Percentiles rank a stretch among this genome's conserved stretches.
phyloP scores from a whole-genome alignment of 2,113 vertebrate genomes.

The Delphinapterus leucas region DNA sequence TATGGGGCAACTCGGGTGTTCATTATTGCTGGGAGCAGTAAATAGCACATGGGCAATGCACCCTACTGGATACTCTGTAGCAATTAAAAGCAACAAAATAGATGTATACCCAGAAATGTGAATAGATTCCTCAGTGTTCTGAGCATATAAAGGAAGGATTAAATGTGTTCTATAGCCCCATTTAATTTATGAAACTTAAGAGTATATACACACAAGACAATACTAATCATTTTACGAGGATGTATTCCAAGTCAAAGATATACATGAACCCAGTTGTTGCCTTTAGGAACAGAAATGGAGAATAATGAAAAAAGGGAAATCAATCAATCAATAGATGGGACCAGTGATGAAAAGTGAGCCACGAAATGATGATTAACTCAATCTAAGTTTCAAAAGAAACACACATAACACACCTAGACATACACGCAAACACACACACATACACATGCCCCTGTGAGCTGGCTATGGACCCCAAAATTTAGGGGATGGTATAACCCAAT shows the following conservation, averaged over 20 bases:
- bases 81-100: not conserved
- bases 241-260: not conserved
- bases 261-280: not conserved
- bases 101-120: not conserved
- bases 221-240: not conserved
- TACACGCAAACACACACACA: not conserved
- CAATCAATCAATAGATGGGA: not conserved
- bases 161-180: not conserved
- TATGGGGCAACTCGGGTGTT: not conserved
- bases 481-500: not conserved
- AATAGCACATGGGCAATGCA: not conserved
- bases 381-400: not conserved
- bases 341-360: not conserved
- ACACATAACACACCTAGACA: not conserved
- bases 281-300: not conserved
- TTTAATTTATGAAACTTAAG: not conserved
- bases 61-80: not conserved
- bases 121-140: not conserved
- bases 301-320: not conserved
- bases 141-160: not conserved
- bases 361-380: not conserved
- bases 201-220: not conserved
- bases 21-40: not conserved
- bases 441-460: not conserved
- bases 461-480: not conserved